Evolutionary conservation across 2,113 vertebrate genomes (phyloP).

Genomic region (Oceanodroma tethys): DNA sequence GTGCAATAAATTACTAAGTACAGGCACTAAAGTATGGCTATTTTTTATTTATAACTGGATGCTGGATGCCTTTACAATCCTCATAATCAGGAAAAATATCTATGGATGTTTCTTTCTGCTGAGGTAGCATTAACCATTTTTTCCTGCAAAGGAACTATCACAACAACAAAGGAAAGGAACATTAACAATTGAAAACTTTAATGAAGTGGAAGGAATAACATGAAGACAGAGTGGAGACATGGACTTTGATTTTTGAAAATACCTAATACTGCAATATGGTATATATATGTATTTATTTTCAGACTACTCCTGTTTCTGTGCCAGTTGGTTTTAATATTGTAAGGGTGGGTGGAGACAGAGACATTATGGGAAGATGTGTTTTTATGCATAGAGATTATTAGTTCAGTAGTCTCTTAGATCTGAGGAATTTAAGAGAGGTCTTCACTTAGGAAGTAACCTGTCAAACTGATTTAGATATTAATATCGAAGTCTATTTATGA

Average conservation of each 20-base stretch:
- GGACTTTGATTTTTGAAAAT: neutral
- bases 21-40: neutral
- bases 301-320: neutral
- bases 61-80: neutral
- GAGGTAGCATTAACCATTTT: neutral
- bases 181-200: neutral
- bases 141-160: neutral
- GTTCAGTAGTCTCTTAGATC: neutral
- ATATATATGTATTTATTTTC: neutral
- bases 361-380: neutral
- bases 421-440: neutral
- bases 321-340: neutral
- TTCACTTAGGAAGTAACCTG: neutral
- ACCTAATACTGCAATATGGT: rapidly evolving
- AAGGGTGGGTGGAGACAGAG: neutral
- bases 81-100: neutral
- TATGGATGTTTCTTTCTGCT: neutral
- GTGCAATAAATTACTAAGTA: neutral
- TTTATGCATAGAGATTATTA: neutral
- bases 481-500: neutral
- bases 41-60: neutral
- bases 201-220: neutral
- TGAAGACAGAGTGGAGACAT: neutral
- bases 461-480: neutral
- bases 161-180: neutral